Conservation (phyloP, 2,113 vertebrate genomes). For the Xiphophorus couchianus region DNA sequence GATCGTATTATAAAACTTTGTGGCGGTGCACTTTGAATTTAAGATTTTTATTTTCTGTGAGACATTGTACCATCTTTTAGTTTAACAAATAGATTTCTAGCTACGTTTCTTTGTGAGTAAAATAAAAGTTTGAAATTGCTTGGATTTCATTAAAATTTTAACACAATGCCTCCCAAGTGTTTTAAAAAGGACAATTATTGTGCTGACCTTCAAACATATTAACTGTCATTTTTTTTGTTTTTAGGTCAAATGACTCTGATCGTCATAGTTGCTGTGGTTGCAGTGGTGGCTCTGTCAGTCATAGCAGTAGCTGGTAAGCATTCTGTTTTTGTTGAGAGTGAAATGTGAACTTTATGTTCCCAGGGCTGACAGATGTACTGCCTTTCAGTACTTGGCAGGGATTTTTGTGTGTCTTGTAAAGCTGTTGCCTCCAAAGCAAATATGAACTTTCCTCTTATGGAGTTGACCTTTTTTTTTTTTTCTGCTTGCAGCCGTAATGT, state of each 20-base stretch:
- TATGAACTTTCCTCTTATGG: slow-evolving; percentile 36
- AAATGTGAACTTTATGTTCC: slow-evolving; percentile 24
- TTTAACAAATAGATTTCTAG: too few species aligned
- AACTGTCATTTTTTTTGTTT: neutral
- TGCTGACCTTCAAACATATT: neutral
- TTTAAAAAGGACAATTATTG: neutral
- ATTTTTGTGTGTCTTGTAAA: slow-evolving; percentile 29
- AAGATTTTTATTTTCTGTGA: too few species aligned
- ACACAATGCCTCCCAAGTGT: neutral
- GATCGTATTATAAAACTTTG: too few species aligned
- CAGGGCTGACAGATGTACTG: slow-evolving; percentile 26
- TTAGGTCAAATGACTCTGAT: slow-evolving; percentile 55
- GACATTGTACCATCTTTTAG: too few species aligned
- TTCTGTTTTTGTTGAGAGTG: slow-evolving; percentile 1
- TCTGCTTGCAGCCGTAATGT: slow-evolving; percentile 54
- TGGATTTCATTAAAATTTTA: neutral
- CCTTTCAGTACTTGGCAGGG: slow-evolving; percentile 6
- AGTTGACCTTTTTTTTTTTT: slow-evolving; percentile 25
- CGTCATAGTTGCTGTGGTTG: slow-evolving; percentile 62
- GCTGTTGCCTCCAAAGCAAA: slow-evolving; percentile 47
- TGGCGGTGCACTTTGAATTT: too few species aligned
- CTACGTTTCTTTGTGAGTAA: too few species aligned
- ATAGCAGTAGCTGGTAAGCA: slow-evolving; percentile 66
- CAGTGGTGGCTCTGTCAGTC: slow-evolving; percentile 56
- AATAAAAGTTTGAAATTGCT: neutral